Percentiles rank a stretch among this genome's conserved stretches.
These are phyloP conservation scores for Vimba vimba DNA, from an alignment of 2,113 vertebrate genomes.

Conservation along the genomic window DNA sequence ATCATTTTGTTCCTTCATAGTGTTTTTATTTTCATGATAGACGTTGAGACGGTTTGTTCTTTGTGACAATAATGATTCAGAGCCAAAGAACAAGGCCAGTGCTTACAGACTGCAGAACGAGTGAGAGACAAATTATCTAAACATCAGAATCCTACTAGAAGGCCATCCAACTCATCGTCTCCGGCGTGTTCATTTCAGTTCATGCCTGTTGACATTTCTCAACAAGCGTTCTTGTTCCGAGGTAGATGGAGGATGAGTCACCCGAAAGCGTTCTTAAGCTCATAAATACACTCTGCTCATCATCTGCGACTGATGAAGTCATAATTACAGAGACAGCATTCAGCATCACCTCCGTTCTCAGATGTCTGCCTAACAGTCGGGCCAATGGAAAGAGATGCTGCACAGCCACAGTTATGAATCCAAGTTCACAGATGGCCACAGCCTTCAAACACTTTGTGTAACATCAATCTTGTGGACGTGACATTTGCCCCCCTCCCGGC, in stretches of 20 bases:
- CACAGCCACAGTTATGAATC: conserved; percentile 14
- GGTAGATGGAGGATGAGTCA: conserved; percentile 30
- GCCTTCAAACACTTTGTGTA: conserved; percentile 44
- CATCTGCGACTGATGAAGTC: conserved; percentile 56
- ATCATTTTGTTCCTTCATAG: not conserved
- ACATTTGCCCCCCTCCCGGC: conserved; percentile 26
- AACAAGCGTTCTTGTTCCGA: not conserved
- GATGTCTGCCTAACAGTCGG: conserved; percentile 18
- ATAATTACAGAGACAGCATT: conserved; percentile 30
- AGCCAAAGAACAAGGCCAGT: not conserved
- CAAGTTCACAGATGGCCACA: conserved; percentile 40
- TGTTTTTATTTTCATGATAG: not conserved
- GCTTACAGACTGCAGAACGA: not conserved
- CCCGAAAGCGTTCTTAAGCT: not conserved
- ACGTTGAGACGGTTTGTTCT: not conserved
- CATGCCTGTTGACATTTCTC: conserved; percentile 20
- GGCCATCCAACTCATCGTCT: not conserved
- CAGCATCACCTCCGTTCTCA: conserved; percentile 23
- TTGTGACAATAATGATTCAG: not conserved
- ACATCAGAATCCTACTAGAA: not conserved
- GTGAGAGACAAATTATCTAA: not conserved
- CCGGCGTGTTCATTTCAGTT: not conserved
- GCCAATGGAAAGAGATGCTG: not conserved
- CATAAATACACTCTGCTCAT: conserved; percentile 37
- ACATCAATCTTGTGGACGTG: conserved; percentile 46